These are phyloP conservation scores for Cryptoleucopteryx plumbea DNA, from an alignment of 2,113 vertebrate genomes.

Conservation along the genomic window DNA sequence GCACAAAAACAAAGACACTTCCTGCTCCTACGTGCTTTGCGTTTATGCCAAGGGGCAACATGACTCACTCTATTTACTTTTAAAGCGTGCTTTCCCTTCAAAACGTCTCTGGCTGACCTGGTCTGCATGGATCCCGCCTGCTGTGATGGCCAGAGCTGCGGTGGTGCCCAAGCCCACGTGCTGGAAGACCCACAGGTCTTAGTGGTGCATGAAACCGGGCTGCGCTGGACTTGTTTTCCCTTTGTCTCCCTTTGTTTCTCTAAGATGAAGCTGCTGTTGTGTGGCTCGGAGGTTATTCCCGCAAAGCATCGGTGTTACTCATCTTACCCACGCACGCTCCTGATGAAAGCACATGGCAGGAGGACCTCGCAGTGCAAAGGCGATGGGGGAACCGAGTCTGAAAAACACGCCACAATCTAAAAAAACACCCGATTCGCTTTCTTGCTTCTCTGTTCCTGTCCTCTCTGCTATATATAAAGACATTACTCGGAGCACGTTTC, in stretches of 20 bases:
- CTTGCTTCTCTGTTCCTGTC: not conserved
- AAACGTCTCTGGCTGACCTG: not conserved
- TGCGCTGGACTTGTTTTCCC: not conserved
- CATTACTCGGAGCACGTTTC: not conserved
- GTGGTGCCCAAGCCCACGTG: not conserved
- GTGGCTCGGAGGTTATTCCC: not conserved
- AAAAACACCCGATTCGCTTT: accelerated
- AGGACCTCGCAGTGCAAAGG: accelerated
- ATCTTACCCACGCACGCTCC: not conserved
- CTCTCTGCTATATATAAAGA: not conserved
- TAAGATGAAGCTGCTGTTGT: not conserved
- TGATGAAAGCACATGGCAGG: not conserved
- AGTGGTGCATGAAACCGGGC: not conserved
- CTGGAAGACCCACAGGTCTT: not conserved
- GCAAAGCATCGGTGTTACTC: not conserved
- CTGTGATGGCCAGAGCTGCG: accelerated
- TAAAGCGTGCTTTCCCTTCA: not conserved
- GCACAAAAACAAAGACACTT: constrained; percentile 18
- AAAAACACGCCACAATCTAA: not conserved
- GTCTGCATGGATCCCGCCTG: not conserved
- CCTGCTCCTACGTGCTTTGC: not conserved
- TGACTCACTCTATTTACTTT: not conserved
- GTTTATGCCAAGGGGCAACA: not conserved
- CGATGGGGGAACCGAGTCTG: accelerated
- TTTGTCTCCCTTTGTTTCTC: not conserved